Conservation (phyloP, 2,888 invertebrate genomes). For the Allolobophora icterica region DNA sequence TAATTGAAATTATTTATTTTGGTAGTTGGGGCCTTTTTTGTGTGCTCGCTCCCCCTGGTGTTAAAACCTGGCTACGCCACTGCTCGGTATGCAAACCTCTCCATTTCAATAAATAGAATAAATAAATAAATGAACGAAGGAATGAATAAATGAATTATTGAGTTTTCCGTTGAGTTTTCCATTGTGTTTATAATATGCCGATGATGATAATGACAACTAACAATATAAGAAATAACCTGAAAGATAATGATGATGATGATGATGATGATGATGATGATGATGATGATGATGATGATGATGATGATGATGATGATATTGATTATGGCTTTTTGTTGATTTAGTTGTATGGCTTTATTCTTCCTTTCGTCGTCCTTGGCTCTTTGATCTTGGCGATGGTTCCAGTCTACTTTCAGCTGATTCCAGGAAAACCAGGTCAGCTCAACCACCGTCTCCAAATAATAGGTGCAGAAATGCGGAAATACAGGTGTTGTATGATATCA, state of each 20-base stretch:
- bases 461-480: too few species aligned
- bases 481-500: too few species aligned
- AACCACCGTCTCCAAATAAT: background rate
- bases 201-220: too few species aligned
- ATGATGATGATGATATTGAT: background rate
- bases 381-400: slow-evolving; percentile 69
- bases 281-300: background rate
- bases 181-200: too few species aligned
- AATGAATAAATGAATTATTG: background rate
- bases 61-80: too few species aligned
- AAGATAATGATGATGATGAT: background rate
- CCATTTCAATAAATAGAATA: background rate
- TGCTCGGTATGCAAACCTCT: slow-evolving; percentile 37
- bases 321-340: slow-evolving; percentile 56
- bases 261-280: background rate
- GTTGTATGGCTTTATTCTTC: slow-evolving; percentile 80
- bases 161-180: too few species aligned
- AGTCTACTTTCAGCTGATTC: slow-evolving; percentile 24
- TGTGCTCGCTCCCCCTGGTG: too few species aligned
- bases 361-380: slow-evolving; percentile 78
- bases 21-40: too few species aligned
- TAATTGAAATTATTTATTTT: too few species aligned
- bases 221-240: too few species aligned
- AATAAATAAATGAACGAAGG: background rate
- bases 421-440: slow-evolving; percentile 19